Percentiles rank a stretch among this genome's conserved stretches.
Evolutionary conservation across 2,888 invertebrate genomes (phyloP).

Genomic region (Pristionchus japonicus): DNA sequence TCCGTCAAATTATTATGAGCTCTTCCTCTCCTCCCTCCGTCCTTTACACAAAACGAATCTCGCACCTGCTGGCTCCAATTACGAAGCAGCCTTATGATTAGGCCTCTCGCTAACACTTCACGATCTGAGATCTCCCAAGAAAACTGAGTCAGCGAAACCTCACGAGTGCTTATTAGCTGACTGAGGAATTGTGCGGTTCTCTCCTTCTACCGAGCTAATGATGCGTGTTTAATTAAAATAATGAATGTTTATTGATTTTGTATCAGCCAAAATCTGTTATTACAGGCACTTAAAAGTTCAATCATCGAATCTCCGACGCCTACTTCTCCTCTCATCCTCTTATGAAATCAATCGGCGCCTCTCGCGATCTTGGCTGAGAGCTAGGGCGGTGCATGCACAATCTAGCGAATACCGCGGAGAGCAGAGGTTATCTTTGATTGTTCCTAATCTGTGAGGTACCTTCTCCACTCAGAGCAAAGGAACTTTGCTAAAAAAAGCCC

Average conservation of each 20-base stretch:
- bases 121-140: not conserved
- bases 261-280: too few relatives aligned
- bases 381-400: not conserved
- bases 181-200: not conserved
- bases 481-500: too few relatives aligned
- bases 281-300: not conserved
- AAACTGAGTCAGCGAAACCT: not conserved
- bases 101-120: not conserved
- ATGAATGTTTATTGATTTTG: too few relatives aligned
- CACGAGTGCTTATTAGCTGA: not conserved
- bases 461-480: too few relatives aligned
- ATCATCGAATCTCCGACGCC: not conserved
- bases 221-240: too few relatives aligned
- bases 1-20: slow-evolving; percentile 42
- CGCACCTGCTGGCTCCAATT: slow-evolving; percentile 18
- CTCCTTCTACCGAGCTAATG: not conserved
- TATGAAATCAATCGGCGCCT: not conserved
- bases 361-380: slow-evolving; percentile 30
- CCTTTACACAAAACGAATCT: slow-evolving; percentile 21
- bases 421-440: not conserved
- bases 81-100: not conserved
- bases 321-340: not conserved
- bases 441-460: too few relatives aligned
- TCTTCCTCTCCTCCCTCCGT: not conserved
- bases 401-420: not conserved